These are phyloP conservation scores for Todus mexicanus DNA, from an alignment of 2,797 vertebrate genomes.

Conservation along the genomic window DNA sequence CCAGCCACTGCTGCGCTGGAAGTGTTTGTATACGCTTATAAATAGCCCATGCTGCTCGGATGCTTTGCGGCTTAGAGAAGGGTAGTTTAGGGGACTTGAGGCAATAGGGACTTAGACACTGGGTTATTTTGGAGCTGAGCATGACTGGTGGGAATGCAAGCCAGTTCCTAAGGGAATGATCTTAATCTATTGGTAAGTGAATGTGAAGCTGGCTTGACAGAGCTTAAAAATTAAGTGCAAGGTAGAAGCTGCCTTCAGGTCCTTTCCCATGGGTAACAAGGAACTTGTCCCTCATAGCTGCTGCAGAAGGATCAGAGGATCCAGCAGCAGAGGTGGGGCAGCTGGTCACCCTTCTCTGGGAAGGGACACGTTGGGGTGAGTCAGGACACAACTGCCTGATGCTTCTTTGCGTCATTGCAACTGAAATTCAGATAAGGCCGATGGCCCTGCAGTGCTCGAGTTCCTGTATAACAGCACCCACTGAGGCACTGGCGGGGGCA, in stretches of 20 bases:
- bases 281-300: neutral
- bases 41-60: neutral
- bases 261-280: neutral
- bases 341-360: neutral
- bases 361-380: neutral
- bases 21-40: neutral
- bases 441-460: neutral
- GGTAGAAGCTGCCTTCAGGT: neutral
- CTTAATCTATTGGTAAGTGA: neutral
- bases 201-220: neutral
- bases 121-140: neutral
- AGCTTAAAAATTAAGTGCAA: neutral
- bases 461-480: neutral
- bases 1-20: neutral
- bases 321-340: neutral
- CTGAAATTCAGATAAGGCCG: neutral
- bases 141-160: neutral
- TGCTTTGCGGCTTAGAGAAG: neutral
- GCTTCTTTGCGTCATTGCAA: neutral
- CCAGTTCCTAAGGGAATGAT: neutral
- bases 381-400: neutral
- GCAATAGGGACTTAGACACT: neutral
- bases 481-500: neutral
- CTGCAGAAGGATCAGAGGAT: neutral
- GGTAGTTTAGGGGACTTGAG: neutral